Percentiles rank a stretch among this genome's conserved stretches.
Evolutionary conservation across 2,113 vertebrate species (phyloP).

Genomic region (Dicerorhinus sumatrensis): DNA sequence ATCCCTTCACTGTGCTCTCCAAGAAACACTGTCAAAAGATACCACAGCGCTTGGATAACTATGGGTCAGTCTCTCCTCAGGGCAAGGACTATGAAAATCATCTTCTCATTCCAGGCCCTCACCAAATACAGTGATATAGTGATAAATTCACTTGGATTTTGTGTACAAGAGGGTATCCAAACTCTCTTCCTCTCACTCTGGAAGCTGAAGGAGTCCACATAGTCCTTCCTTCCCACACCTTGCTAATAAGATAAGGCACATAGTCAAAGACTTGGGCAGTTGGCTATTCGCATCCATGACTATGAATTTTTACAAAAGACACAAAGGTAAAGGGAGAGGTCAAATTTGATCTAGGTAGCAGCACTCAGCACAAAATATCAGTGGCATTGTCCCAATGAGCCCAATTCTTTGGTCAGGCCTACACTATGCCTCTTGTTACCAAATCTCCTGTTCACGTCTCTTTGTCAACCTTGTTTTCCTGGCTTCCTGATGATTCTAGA

Average conservation of each 20-base stretch:
- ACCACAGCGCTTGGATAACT: background rate
- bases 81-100: background rate
- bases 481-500: conserved; percentile 27
- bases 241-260: background rate
- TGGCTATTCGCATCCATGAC: background rate
- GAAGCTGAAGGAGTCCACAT: background rate
- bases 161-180: background rate
- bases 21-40: background rate
- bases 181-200: background rate
- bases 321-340: background rate
- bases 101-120: background rate
- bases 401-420: background rate
- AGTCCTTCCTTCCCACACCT: background rate
- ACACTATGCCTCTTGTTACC: background rate
- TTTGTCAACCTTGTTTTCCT: conserved; percentile 35
- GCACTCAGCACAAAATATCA: background rate
- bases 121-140: background rate
- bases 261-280: background rate
- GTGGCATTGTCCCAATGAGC: background rate
- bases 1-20: background rate
- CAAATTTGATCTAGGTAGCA: background rate
- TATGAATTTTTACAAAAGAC: background rate
- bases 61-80: background rate
- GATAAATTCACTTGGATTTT: background rate
- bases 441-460: background rate